Base-by-base conservation (phyloP, 23 tunicate genomes). In the Halocynthia roretzi region DNA sequence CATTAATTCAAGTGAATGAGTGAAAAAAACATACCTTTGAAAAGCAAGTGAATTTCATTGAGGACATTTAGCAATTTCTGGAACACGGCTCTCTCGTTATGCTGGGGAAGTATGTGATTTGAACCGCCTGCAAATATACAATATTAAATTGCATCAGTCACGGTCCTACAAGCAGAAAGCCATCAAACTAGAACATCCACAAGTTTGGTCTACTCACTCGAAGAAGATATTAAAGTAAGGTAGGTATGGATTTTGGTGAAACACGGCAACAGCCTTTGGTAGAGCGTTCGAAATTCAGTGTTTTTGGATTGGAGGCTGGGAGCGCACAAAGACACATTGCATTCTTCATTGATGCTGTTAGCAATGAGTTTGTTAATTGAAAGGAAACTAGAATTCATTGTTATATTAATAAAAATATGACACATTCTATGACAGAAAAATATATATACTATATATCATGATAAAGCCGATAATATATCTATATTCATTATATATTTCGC, bases 21-120 rank as follows among this genome's bases (percentile, higher is more conserved):
- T n/a, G n/a, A n/a, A n/a, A n/a, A n/a, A n/a, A n/a, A n/a, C n/a
- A 80, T 67, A 68, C 76, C 90, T 72, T 85, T 85, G 55, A 85
- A 85, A 5, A 85, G 9, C 75, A 85, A 62, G 51, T 85, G 90
- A 14, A 79, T n/a, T 61, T 85, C 90, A 80, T 85, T 85, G 10
- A 85, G 10, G 10, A 66, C 60, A n/a, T 78, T 62, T 5, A 80
- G 15, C 31, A 85, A 54, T 62, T 85, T 85, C 40, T 80, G 80
- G 53, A 31, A 85, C 7, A 74, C 80, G 6, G 64, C 51, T 53
- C 53, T 65, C n/a, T 54, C 80, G 6, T 80, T 85, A 49, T 85
- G 67, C 7, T 20, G 44, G 0, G 68, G 75, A 62, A 74, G 22
- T 14, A 52, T 8, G 20, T 10, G 78, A 74, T 64, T 54, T 53